Conservation (phyloP, 2,888 invertebrate genomes). For the Caenorhabditis sp. region DNA sequence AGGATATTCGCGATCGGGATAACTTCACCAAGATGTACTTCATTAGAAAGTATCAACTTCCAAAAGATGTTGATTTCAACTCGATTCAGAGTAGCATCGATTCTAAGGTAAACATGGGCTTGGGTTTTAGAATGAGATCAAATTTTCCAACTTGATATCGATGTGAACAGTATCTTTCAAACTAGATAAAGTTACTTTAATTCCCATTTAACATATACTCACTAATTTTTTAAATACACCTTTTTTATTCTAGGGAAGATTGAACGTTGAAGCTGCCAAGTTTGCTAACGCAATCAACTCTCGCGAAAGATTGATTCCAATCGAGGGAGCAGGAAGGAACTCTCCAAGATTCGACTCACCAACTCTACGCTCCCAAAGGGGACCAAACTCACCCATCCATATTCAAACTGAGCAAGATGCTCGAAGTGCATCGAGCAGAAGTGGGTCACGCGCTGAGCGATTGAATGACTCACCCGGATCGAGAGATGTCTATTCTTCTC, state of each 20-base stretch:
- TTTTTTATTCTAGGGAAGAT: slow-evolving; percentile 54
- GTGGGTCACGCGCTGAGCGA: slow-evolving; percentile 20
- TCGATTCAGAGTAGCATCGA: slow-evolving; percentile 64
- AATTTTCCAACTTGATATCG: too few species aligned
- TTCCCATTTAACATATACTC: too few species aligned
- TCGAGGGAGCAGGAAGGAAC: slow-evolving; percentile 57
- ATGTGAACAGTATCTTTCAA: too few species aligned
- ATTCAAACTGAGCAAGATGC: slow-evolving; percentile 51
- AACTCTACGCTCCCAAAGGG: slow-evolving; percentile 36
- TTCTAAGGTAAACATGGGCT: too few species aligned
- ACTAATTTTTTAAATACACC: too few species aligned
- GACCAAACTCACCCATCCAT: slow-evolving; percentile 51
- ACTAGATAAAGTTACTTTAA: too few species aligned
- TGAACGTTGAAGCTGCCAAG: slow-evolving; percentile 68
- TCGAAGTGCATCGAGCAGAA: slow-evolving; percentile 35
- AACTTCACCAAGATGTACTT: slow-evolving; percentile 70
- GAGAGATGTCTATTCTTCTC: slow-evolving; percentile 47
- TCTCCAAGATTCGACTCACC: slow-evolving; percentile 28
- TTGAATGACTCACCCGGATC: slow-evolving; percentile 42
- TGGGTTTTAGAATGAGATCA: too few species aligned
- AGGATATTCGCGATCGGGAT: slow-evolving; percentile 66
- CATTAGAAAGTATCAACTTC: slow-evolving; percentile 69
- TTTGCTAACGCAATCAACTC: slow-evolving; percentile 55
- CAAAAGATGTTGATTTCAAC: slow-evolving; percentile 65
- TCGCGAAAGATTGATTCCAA: slow-evolving; percentile 66